Evolutionary conservation across 2,888 invertebrate genomes (phyloP), one percentile per base, ranked within the genome.

Genomic region (Sycophila texana): DNA sequence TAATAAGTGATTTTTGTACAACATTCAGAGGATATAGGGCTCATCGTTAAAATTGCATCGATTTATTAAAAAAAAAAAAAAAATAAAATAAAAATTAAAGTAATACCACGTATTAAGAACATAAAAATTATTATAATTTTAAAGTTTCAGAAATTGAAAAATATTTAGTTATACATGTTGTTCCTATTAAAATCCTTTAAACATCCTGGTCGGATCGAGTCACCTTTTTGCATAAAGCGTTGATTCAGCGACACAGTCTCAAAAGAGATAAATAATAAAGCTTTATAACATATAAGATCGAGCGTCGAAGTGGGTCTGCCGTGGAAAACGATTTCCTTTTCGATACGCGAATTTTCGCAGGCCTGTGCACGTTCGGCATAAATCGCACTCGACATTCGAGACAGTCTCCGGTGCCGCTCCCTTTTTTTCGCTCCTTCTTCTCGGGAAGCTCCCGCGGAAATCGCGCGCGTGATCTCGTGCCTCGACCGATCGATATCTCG

Each of bases 401-500:
- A 18, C 58, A n/a, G 1, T 7, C 14, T 13, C 49, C 53, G 53
- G 10, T 39, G 53, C 14, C n/a, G 39, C 63, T 39, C 51, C 60
- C 14, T 13, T 58, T 60, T 47, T 66, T 66, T 22, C 26, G 26
- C 26, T 26, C 26, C 58, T 22, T 22, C 1, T n/a, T 22, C 51
- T n/a, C n/a, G 22, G 68, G 55, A 75, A 55, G 53, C 55, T 55
- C 51, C 58, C 26, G 68, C 72, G 66, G 53, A 78, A 70, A 65
- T 71, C 72, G 75, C 39, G 39, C 39, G 39, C 39, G 39, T 70
- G 78, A 68, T 73, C 53, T 51, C 71, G 26, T 18, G 30, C 30
- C 70, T n/a, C 22, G 12, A n/a, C 13, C 55, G 74, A 74, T 74
- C 79, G 74, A 71, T 74, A 74, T 74, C 77, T 51, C 61, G 12